Evolutionary conservation across 2,888 invertebrate species (phyloP).

Genomic region (Ochropleura leucogaster): DNA sequence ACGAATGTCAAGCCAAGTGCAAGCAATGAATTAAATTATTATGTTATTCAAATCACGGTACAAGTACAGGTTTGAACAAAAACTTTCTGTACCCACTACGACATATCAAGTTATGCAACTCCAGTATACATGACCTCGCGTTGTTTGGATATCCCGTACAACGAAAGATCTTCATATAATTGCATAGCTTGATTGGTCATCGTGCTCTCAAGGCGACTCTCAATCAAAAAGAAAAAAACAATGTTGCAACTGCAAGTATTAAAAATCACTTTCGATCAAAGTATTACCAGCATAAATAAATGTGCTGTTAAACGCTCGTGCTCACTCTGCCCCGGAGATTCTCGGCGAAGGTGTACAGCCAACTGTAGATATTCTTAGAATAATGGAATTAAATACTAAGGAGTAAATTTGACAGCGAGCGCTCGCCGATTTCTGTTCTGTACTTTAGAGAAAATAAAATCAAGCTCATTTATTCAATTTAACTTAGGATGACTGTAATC

Average conservation of each 20-base stretch:
- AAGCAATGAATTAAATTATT: background rate
- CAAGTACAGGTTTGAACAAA: background rate
- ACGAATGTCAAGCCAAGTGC: conserved; percentile 51
- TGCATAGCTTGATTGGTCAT: too few species aligned
- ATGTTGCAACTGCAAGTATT: background rate
- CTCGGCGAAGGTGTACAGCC: background rate
- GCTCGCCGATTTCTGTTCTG: background rate
- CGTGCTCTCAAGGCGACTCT: background rate
- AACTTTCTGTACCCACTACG: too few species aligned
- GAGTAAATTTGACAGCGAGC: background rate
- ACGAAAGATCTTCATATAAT: too few species aligned
- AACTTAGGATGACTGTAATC: background rate
- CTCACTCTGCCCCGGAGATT: background rate
- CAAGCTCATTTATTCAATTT: background rate
- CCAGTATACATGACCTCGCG: too few species aligned
- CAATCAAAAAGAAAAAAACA: background rate
- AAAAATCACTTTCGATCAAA: background rate
- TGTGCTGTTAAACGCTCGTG: background rate
- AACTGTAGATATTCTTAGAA: background rate
- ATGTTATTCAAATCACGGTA: background rate
- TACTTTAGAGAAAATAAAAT: background rate
- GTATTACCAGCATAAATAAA: background rate
- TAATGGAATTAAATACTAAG: background rate
- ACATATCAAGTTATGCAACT: too few species aligned
- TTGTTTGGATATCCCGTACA: too few species aligned